Conservation (phyloP, 2,888 invertebrate species). For the Cordilura impudica region DNA sequence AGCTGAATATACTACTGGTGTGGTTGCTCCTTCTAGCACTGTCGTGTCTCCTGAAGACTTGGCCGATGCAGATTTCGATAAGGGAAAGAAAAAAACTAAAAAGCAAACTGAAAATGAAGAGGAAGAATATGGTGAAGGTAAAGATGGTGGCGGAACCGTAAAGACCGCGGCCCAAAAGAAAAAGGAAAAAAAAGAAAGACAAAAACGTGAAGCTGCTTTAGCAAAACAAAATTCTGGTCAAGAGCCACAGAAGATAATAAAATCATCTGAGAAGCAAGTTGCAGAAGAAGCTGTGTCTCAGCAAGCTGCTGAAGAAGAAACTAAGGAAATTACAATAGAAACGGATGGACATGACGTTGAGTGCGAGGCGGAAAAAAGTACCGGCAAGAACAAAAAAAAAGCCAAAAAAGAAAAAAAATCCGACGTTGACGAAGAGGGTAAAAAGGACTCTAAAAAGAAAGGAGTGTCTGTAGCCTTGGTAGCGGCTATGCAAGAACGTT, state of each 20-base stretch:
- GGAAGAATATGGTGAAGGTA: slow-evolving; percentile 79
- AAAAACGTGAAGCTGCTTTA: slow-evolving; percentile 84
- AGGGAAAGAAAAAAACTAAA: slow-evolving; percentile 72
- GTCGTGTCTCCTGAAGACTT: slow-evolving; percentile 71
- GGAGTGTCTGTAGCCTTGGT: slow-evolving; percentile 92
- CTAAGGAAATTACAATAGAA: slow-evolving; percentile 54
- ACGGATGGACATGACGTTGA: slow-evolving; percentile 70
- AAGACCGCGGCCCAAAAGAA: slow-evolving; percentile 93
- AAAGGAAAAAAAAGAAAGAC: slow-evolving; percentile 91
- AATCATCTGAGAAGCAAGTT: slow-evolving; percentile 74
- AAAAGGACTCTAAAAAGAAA: slow-evolving; percentile 79
- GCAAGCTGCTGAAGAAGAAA: slow-evolving; percentile 68
- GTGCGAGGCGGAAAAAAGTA: slow-evolving; percentile 52
- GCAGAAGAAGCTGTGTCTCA: slow-evolving; percentile 66
- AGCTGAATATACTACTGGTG: slow-evolving; percentile 87
- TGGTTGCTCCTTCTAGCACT: slow-evolving; percentile 78
- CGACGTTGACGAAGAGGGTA: slow-evolving; percentile 79
- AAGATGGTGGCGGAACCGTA: slow-evolving; percentile 81
- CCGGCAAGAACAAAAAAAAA: slow-evolving; percentile 73
- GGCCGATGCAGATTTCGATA: slow-evolving; percentile 75
- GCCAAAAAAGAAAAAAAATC: slow-evolving; percentile 77
- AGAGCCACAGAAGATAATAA: slow-evolving; percentile 67
- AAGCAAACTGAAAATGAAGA: slow-evolving; percentile 63
- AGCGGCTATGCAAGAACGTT: slow-evolving; percentile 93
- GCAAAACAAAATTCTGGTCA: slow-evolving; percentile 75